Evolutionary conservation across 2,113 vertebrate species (phyloP).

Genomic region (Gobiocypris rarus): DNA sequence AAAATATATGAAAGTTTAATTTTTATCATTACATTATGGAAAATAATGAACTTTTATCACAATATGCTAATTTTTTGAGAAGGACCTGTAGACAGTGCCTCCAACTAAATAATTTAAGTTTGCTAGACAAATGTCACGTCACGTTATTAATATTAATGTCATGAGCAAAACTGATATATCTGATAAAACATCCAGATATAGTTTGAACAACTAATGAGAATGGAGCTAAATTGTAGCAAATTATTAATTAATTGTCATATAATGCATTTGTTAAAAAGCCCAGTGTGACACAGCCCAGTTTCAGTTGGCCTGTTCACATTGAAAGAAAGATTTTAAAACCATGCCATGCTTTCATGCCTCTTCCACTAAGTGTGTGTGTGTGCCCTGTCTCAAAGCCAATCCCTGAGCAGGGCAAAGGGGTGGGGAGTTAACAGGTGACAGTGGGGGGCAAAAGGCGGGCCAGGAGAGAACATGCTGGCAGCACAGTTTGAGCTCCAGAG

Average conservation of each 20-base stretch:
- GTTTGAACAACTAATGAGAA: background rate
- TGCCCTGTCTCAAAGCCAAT: conserved; percentile 23
- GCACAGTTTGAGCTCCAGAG: conserved; percentile 57
- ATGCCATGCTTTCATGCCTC: conserved; percentile 11
- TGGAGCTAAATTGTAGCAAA: background rate
- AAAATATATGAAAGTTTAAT: too few species aligned
- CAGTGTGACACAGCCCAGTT: background rate
- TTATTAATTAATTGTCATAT: too few species aligned
- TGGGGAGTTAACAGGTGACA: conserved; percentile 59
- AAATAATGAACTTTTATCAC: too few species aligned
- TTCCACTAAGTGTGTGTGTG: conserved; percentile 40
- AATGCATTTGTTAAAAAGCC: too few species aligned
- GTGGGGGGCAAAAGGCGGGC: conserved; percentile 43
- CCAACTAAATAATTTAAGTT: background rate
- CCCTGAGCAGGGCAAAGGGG: conserved; percentile 31
- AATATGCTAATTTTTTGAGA: too few species aligned
- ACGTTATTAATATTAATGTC: background rate
- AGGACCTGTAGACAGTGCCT: background rate
- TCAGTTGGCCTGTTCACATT: conserved; percentile 5
- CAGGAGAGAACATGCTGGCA: conserved; percentile 51
- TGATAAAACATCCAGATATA: background rate
- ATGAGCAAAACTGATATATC: background rate
- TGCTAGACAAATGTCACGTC: background rate
- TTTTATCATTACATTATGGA: too few species aligned
- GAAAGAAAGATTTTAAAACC: conserved; percentile 5